These are phyloP conservation scores for Emydocephalus ijimae DNA, from an alignment of 2,113 vertebrate genomes.

Conservation along the genomic window DNA sequence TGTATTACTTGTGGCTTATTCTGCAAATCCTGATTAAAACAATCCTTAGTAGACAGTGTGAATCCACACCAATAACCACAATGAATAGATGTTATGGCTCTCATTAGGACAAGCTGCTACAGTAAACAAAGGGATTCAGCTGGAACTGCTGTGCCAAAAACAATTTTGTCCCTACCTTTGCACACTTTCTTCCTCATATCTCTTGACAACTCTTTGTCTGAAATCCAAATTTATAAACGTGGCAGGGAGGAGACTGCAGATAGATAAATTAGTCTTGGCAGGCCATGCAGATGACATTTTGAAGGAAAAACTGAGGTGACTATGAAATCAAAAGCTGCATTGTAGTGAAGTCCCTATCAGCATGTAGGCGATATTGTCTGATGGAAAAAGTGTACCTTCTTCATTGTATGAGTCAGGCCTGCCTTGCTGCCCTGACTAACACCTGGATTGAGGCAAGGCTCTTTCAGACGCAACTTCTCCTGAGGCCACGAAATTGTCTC, in stretches of 20 bases:
- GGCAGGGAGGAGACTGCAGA: background rate
- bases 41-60: background rate
- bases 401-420: slow-evolving; percentile 42
- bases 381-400: rapidly evolving
- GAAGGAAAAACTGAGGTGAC: background rate
- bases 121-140: background rate
- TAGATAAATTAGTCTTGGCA: background rate
- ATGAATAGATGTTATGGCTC: background rate
- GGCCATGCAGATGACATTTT: background rate
- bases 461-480: background rate
- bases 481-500: slow-evolving; percentile 37
- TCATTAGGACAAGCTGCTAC: background rate
- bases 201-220: background rate
- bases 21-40: background rate
- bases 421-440: slow-evolving; percentile 22
- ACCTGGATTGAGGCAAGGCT: slow-evolving; percentile 29
- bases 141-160: background rate
- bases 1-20: background rate
- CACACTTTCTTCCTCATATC: background rate
- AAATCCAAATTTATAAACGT: background rate
- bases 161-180: background rate
- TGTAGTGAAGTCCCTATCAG: rapidly evolving
- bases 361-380: rapidly evolving
- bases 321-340: background rate
- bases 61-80: background rate